Evolutionary conservation across 2,797 vertebrate genomes (phyloP).

Genomic region (Triplophysa yarkandensis): DNA sequence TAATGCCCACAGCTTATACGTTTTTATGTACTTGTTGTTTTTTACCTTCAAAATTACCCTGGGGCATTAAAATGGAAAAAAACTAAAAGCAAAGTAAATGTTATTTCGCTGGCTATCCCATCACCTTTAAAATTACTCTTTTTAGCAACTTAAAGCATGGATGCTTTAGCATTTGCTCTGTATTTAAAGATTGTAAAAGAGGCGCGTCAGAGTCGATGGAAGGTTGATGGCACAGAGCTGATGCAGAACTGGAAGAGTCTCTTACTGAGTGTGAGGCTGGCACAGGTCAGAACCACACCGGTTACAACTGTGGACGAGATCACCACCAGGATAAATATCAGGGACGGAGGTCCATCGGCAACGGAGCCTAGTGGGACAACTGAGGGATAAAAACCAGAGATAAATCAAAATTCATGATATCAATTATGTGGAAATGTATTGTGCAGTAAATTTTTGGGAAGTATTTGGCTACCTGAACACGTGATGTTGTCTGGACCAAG

Average conservation of each 20-base stretch:
- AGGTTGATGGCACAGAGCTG: conserved; percentile 73
- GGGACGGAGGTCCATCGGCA: conserved; percentile 73
- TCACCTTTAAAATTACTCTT: neutral
- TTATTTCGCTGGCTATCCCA: neutral
- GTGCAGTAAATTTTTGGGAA: neutral
- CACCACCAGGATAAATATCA: conserved; percentile 82
- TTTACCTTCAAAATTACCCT: neutral
- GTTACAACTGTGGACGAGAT: conserved; percentile 80
- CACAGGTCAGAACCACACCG: conserved; percentile 80
- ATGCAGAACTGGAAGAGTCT: conserved; percentile 74
- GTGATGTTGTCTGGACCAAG: conserved; percentile 84
- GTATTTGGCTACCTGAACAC: conserved; percentile 70
- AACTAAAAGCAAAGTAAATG: neutral
- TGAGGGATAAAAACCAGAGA: conserved; percentile 12
- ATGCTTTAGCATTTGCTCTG: conserved; percentile 17
- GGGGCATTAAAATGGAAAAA: neutral
- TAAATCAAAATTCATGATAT: neutral
- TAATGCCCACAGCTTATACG: conserved; percentile 26
- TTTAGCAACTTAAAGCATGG: conserved; percentile 1
- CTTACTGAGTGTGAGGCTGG: conserved; percentile 86
- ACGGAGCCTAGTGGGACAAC: conserved; percentile 65
- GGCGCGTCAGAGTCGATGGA: conserved; percentile 74
- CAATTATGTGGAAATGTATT: too few species aligned
- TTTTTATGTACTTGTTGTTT: neutral
- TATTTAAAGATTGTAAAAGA: conserved; percentile 22